Conservation (phyloP, 1,140 invertebrate genomes). For the Wasmannia auropunctata region DNA sequence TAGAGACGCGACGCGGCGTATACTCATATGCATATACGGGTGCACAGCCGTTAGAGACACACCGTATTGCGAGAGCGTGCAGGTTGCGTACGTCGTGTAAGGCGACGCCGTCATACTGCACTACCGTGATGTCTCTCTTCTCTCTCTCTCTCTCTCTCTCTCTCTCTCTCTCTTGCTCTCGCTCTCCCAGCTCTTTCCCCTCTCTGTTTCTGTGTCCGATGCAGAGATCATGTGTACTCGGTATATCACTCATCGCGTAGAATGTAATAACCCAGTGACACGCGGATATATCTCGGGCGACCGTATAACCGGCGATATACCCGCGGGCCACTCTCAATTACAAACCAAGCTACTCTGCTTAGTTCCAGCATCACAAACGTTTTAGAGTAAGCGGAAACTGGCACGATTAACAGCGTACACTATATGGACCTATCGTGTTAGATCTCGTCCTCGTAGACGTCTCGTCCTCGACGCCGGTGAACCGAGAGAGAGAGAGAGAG, state of each 20-base stretch:
- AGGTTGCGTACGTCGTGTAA: slow-evolving; percentile 17
- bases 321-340: slow-evolving; percentile 52
- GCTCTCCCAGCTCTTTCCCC: background rate
- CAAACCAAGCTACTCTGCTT: slow-evolving; percentile 40
- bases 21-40: slow-evolving; percentile 6
- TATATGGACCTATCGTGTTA: slow-evolving; percentile 33
- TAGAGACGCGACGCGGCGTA: background rate
- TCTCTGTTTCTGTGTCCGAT: background rate
- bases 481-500: no score
- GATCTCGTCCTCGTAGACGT: slow-evolving; percentile 8
- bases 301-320: slow-evolving; percentile 44
- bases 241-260: slow-evolving; percentile 53
- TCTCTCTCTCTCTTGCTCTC: background rate
- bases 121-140: slow-evolving; percentile 1
- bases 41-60: background rate
- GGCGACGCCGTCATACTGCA: slow-evolving; percentile 14
- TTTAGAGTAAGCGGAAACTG: slow-evolving; percentile 41
- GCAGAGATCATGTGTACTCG: slow-evolving; percentile 35
- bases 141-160: background rate
- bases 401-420: slow-evolving; percentile 27
- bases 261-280: slow-evolving; percentile 54
- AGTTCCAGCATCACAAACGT: slow-evolving; percentile 53
- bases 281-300: slow-evolving; percentile 46
- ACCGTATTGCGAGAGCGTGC: background rate
- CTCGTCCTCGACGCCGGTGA: background rate